Evolutionary conservation across 92 coral and sea anemone species (phyloP).

Genomic region (Epizoanthus fatuus): DNA sequence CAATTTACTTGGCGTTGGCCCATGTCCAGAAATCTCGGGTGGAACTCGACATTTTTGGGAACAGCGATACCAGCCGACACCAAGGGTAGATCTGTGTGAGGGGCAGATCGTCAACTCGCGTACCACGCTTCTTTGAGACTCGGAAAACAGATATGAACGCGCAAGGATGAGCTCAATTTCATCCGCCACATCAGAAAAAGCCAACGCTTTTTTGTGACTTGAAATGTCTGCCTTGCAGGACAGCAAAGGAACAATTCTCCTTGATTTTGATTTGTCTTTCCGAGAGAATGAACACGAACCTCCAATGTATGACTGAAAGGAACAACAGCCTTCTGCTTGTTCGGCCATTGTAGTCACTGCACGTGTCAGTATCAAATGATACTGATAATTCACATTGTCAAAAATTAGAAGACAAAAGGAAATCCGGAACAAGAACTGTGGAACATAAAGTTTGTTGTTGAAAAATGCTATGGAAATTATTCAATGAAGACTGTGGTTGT

Average conservation of each 20-base stretch:
- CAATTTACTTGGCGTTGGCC: not conserved
- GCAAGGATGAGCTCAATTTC: conserved; percentile 11
- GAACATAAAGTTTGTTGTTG: too few relatives aligned
- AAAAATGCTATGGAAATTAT: too few relatives aligned
- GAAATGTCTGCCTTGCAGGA: not conserved
- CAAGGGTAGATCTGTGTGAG: conserved; percentile 3
- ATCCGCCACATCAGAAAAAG: not conserved
- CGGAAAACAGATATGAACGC: not conserved
- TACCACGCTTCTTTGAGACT: conserved; percentile 10
- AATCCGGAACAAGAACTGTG: too few relatives aligned
- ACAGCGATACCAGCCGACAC: conserved; percentile 25
- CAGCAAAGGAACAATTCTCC: not conserved
- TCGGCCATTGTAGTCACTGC: not conserved
- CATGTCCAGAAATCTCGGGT: too few relatives aligned
- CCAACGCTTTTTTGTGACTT: not conserved
- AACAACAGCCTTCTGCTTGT: conserved; percentile 4
- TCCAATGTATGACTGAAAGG: conserved; percentile 13
- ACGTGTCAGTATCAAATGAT: not conserved
- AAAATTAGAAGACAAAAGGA: too few relatives aligned
- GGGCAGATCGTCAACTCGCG: conserved; percentile 19
- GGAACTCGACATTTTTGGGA: conserved; percentile 14
- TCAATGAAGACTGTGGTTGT: too few relatives aligned
- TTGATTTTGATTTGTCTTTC: conserved; percentile 2
- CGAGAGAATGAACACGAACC: conserved; percentile 11
- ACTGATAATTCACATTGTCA: too few relatives aligned